Base-by-base conservation (phyloP, 2,113 vertebrate species). In the Silurus meridionalis region DNA sequence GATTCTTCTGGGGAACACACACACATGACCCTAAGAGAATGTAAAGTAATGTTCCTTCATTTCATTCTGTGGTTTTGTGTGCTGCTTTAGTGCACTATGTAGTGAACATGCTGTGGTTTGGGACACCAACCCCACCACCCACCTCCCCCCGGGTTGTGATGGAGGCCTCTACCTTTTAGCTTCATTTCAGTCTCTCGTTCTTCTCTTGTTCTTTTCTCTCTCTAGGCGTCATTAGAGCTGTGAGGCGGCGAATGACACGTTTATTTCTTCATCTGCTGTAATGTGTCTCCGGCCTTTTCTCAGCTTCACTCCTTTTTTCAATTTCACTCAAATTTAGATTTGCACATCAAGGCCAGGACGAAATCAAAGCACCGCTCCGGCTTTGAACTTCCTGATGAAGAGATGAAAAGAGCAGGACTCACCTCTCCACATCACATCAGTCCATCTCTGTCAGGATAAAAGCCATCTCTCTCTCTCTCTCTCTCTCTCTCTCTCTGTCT, bases 341-440 rank as follows among this genome's bases (percentile, higher is more conserved):
- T 91, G 88, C 90, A 92, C 91, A 93, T 91, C 91, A 93, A 93
- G 90, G 91, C 89, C 83, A 88, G 84, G 84, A 89, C 81, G 89
- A 87, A 91, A 93, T 93, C 92, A 93, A 93, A 93, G 90, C 87
- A 86, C 86, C 57, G 86, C 87, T 79, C 81, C 84, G 87, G 88
- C 92, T 93, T 93, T 93, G 92, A 93, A 92, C 89, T 88, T 88
- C 83, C 90, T 90, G 90, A 92, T 90, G 90, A 91, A 91, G 90
- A 92, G 91, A 92, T 92, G 92, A 92, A 92, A 92, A 87, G 90
- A 89, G 79, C 78, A 81, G 90, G 89, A 88, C 88, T 90, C 89
- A 83, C 77, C 90, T 87, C 84, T 89, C 83, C 80, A 83, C 61
- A 84, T 90, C 88, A 88, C 88, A 90, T 89, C 90, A 88, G 87